These are phyloP conservation scores for Hesperophylax magnus DNA, from an alignment of 1,140 invertebrate genomes.

Conservation along the genomic window DNA sequence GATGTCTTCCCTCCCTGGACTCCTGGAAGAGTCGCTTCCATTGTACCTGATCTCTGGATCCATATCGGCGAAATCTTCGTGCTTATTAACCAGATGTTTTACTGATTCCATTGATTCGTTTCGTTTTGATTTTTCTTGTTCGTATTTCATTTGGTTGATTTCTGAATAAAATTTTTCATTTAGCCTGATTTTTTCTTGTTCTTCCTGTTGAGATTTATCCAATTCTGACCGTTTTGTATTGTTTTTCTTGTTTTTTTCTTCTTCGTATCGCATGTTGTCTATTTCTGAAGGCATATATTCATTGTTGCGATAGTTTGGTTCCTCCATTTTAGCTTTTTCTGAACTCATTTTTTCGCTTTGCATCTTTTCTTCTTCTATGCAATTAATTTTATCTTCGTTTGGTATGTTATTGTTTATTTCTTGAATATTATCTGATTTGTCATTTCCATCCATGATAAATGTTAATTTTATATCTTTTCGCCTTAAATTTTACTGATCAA, in stretches of 20 bases:
- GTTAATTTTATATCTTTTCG: not conserved
- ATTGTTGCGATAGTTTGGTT: not conserved
- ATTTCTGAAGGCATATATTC: too few species aligned
- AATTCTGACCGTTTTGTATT: too few species aligned
- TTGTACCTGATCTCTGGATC: not conserved
- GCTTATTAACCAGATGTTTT: too few species aligned
- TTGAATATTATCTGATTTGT: not conserved
- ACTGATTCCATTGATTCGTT: too few species aligned
- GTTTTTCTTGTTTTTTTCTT: too few species aligned
- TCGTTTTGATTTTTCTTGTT: too few species aligned
- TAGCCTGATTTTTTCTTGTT: not conserved
- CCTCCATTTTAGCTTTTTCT: not conserved
- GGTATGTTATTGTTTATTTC: not conserved
- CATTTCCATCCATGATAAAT: not conserved
- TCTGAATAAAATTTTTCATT: not conserved
- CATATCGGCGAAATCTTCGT: not conserved
- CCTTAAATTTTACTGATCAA: not conserved
- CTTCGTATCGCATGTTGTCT: too few species aligned
- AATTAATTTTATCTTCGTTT: not conserved
- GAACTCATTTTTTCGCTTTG: not conserved
- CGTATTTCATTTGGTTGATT: not conserved
- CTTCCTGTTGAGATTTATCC: not conserved
- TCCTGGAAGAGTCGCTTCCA: constrained; percentile 21
- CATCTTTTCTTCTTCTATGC: not conserved
- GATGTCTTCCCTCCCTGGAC: constrained; percentile 10